Evolutionary conservation across 2,888 invertebrate genomes (phyloP), one percentile per base, ranked within the genome.

Genomic region (Asteroscopus sphinx): DNA sequence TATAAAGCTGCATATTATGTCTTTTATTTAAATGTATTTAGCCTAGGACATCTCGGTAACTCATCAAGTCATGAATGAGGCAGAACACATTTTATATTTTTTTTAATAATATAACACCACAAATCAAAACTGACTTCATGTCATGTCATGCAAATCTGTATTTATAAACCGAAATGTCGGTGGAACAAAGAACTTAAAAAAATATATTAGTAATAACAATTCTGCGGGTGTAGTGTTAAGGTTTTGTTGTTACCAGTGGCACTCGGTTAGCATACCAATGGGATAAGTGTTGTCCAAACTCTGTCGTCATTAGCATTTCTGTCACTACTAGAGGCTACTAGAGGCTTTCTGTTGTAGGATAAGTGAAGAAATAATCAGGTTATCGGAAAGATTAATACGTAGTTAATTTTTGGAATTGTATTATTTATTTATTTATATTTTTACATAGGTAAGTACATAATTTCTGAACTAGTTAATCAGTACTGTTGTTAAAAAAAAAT

Each of bases 181-280:
- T 25, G 7, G 15, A 13, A 26, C 51, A 55, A 64, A 60, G 39
- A 47, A 39, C 30, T 48, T 40, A 44, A 64, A 45, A 64, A 45
- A 51, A 55, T 39, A 33, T 42, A 51, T 39, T 30, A 54, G 49
- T 47, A 36, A 68, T 69, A 66, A 63, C 26, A 54, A 73, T 69
- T 59, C 63, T 16, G 26, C 7, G 16, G 46, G 55, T 57, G 61
- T 61, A 56, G 36, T 37, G 33, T 13, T 44, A 25, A 54, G 54
- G 32, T 48, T 70, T 68, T 73, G 68, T 59, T 49, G 58, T 62
- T 44, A 35, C 56, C 59, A 51, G 8, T n/a, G 32, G 17, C 3
- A 55, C 49, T 32, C 32, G 16, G 26, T 46, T 59, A 39, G 57
- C 61, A 73, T 70, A 44, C 51, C 49, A 74, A 74, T 58, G 4